phyloP scores from a whole-genome alignment of 37 sponge, comb jelly and placozoan species.

The Cliona cf. orientalis region DNA sequence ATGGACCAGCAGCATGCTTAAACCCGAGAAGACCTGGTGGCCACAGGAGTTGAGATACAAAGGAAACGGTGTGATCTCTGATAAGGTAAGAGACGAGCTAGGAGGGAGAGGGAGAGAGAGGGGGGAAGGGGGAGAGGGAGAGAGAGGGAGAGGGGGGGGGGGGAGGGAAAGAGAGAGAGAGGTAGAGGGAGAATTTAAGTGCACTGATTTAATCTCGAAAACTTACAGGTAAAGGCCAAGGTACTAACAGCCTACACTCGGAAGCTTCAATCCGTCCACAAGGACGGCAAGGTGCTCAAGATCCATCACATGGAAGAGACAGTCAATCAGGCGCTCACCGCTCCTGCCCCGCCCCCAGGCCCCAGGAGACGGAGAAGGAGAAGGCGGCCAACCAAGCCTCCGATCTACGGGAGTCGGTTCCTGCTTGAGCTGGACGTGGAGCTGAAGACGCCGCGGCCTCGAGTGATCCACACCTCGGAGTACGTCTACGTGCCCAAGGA shows the following conservation, averaged over 20 bases:
- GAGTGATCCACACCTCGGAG: slow-evolving; percentile 54
- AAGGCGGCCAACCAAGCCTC: too few relatives aligned
- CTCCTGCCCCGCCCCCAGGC: too few relatives aligned
- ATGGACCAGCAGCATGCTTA: slow-evolving; percentile 15
- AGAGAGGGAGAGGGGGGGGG: too few relatives aligned
- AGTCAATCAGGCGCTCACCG: too few relatives aligned
- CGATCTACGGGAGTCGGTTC: slow-evolving; percentile 24
- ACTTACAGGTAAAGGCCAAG: background rate
- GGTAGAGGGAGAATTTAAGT: too few relatives aligned
- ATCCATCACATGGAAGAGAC: slow-evolving; percentile 46
- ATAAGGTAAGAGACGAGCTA: slow-evolving; percentile 20
- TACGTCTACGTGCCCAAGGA: slow-evolving; percentile 57
- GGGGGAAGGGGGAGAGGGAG: too few relatives aligned
- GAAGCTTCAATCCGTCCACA: slow-evolving; percentile 6
- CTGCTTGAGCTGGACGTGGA: slow-evolving; percentile 49
- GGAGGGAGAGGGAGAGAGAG: too few relatives aligned
- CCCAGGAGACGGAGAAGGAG: too few relatives aligned
- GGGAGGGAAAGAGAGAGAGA: too few relatives aligned
- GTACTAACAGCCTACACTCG: slow-evolving; percentile 31
- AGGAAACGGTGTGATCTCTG: slow-evolving; percentile 15
- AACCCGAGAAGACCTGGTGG: too few relatives aligned
- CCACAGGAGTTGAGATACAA: too few relatives aligned
- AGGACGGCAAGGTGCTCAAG: slow-evolving; percentile 21
- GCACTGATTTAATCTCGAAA: background rate
- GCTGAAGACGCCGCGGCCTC: background rate